phyloP scores from a whole-genome alignment of 2,797 vertebrate species.

The Pipistrellus kuhlii region DNA sequence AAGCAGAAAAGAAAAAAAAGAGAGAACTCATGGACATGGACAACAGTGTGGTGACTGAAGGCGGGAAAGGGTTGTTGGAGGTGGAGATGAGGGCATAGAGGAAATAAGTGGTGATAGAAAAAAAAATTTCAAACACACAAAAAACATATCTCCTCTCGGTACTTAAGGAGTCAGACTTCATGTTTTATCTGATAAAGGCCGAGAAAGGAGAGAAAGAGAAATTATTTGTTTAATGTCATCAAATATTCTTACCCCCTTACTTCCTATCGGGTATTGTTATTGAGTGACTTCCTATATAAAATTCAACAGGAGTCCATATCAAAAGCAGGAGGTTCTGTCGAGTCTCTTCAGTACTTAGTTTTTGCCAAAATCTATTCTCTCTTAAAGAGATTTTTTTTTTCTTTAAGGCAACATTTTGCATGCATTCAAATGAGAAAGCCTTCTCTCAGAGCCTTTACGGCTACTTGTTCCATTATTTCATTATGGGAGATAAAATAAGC shows the following conservation, averaged over 20 bases:
- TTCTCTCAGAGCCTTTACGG: neutral
- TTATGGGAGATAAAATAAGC: neutral
- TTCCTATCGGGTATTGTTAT: neutral
- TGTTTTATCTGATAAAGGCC: neutral
- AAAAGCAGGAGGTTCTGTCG: neutral
- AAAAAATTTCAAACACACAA: neutral
- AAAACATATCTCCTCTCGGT: neutral
- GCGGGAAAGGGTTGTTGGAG: neutral
- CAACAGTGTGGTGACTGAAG: neutral
- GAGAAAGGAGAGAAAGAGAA: neutral
- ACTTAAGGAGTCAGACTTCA: neutral
- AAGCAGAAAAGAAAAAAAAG: neutral
- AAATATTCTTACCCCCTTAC: neutral
- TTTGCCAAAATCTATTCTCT: neutral
- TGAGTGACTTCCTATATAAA: constrained; percentile 21
- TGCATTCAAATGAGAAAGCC: neutral
- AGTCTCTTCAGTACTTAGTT: neutral
- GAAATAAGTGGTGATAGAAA: neutral
- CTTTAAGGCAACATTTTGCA: constrained; percentile 30
- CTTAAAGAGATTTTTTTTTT: neutral
- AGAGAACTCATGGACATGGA: neutral
- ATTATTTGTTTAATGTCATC: neutral
- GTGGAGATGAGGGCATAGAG: neutral
- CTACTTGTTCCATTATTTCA: constrained; percentile 1
- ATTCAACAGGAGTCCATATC: neutral